Evolutionary conservation across 2,888 invertebrate genomes (phyloP), one percentile per base, ranked within the genome.

Genomic region (Drosophila flavopinicola): DNA sequence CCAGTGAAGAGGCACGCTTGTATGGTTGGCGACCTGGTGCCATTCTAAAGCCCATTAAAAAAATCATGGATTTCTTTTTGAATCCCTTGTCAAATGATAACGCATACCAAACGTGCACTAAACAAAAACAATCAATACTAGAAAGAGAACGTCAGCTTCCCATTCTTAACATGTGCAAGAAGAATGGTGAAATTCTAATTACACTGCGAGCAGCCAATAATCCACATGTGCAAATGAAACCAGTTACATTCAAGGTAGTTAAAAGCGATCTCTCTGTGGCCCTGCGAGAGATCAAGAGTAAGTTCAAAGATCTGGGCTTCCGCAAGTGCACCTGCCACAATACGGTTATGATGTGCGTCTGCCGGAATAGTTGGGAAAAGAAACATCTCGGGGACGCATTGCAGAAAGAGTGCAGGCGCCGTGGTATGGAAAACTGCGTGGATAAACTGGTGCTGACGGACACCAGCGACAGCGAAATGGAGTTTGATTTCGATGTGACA

Each of bases 401-500:
- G 66, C 92, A 91, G 60, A 92, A 92, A 1, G 93, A 93, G 30
- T 89, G 89, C 15, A 54, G 57, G 0, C 67, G 54, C 0, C 77
- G 72, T 4, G 42, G 78, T 2, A 67, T 90, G 3, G 61, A 76
- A 4, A 72, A 66, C 7, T 78, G 88, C 15, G 72, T 69, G 6
- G 83, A 90, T 20, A 67, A 72, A 0, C 56, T 91, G 23, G 68
- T 88, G 0, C 67, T 91, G 0, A 86, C 90, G 0, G 90, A 91
- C 37, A 90, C 90, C 0, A 88, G 88, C 5, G 90, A 90, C 1
- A 90, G 88, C 6, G 94, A 94, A 41, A 93, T 93, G 10, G 94
- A 94, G 51, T 92, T 94, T 90, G 94, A 95, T 76, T 93, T 95
- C 23, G 94, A 94, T 70, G 94, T 94, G 45, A 94, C 94, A 0